phyloP scores from a whole-genome alignment of 1,140 invertebrate genomes.

The Papilio dardanus region DNA sequence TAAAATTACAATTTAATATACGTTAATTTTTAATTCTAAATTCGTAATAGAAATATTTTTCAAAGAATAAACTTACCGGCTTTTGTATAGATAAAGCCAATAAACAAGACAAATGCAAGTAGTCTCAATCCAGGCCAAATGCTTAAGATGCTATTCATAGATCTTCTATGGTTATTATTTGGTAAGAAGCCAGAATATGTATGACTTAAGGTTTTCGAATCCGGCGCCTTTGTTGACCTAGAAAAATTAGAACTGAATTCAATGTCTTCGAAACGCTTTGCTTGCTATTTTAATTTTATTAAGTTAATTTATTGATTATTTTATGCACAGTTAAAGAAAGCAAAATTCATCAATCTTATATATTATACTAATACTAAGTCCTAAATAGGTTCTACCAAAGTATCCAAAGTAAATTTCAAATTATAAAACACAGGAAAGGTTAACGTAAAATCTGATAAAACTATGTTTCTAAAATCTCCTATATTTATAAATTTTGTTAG shows the following conservation, averaged over 20 bases:
- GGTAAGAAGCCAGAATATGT: slow-evolving; percentile 9
- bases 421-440: no score
- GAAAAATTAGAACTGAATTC: background rate
- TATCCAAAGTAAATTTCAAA: no score
- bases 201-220: slow-evolving; percentile 22
- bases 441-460: background rate
- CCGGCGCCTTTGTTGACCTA: background rate
- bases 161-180: slow-evolving; percentile 17
- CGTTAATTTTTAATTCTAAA: no score
- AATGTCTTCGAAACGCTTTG: background rate
- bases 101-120: slow-evolving; percentile 19
- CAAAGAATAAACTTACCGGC: background rate
- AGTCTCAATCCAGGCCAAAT: slow-evolving; percentile 7
- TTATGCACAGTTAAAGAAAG: no score
- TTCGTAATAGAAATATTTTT: background rate
- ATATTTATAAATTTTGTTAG: background rate
- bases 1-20: no score
- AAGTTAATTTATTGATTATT: no score
- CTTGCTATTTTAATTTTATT: background rate
- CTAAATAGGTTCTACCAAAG: no score
- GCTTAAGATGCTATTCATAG: slow-evolving; percentile 23
- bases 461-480: background rate
- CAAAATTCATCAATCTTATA: no score
- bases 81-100: slow-evolving; percentile 7
- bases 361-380: no score